phyloP scores from a whole-genome alignment of 2,888 invertebrate species.

The Eilema caniola region DNA sequence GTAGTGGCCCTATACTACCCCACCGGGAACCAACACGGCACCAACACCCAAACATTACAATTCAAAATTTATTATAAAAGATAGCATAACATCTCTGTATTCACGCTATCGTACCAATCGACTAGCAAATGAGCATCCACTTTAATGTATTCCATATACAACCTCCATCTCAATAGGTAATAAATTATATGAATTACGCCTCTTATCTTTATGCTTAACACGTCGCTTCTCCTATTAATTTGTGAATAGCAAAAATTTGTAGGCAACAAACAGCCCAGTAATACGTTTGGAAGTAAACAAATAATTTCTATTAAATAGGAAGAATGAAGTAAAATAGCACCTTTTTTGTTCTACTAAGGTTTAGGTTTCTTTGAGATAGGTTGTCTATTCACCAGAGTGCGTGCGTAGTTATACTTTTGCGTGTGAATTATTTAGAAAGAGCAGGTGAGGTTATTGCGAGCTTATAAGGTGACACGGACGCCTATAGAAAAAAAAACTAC shows the following conservation, averaged over 20 bases:
- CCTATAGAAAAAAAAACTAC: no score
- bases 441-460: no score
- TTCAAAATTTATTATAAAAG: not conserved
- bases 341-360: no score
- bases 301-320: no score
- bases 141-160: not conserved
- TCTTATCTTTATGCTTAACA: constrained; percentile 4
- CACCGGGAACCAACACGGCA: no score
- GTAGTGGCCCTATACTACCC: no score
- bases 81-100: not conserved
- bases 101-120: not conserved
- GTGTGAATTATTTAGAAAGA: no score
- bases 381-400: no score
- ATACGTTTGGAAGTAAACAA: not conserved
- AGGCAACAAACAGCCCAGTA: not conserved
- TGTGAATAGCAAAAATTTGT: constrained; percentile 1
- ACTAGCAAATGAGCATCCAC: not conserved
- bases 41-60: no score
- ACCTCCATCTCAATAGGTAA: not conserved
- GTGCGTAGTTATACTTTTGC: no score
- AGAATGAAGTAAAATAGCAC: not conserved
- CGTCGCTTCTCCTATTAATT: not conserved
- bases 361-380: no score
- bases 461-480: no score
- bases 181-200: not conserved